phyloP scores from a whole-genome alignment of 2,888 invertebrate genomes.

The Dasypogon diadema region DNA sequence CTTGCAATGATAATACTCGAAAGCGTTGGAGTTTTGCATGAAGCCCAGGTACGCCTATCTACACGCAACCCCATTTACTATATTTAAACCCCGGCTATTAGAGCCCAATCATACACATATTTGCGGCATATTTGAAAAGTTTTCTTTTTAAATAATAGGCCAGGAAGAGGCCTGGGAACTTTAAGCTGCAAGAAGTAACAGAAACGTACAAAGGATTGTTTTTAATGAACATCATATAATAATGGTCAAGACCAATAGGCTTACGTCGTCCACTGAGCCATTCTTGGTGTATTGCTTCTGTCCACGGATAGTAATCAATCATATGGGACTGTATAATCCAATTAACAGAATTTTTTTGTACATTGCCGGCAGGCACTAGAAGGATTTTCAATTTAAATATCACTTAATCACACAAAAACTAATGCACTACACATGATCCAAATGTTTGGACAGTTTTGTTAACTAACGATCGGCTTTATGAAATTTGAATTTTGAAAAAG shows the following conservation, averaged over 20 bases:
- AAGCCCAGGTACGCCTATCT: conserved; percentile 50
- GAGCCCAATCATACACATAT: not conserved
- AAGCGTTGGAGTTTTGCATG: conserved; percentile 8
- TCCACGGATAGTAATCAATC: conserved; percentile 14
- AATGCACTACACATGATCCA: conserved; percentile 30
- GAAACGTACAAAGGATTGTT: conserved; percentile 7
- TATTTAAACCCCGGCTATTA: not conserved
- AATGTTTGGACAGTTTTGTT: conserved; percentile 12
- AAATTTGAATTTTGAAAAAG: conserved; percentile 7
- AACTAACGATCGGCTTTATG: not conserved
- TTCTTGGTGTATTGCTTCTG: conserved; percentile 8
- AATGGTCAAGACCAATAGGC: not conserved
- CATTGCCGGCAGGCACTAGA: not conserved
- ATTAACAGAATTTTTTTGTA: conserved; percentile 16
- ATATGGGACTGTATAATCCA: conserved; percentile 30
- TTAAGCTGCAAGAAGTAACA: not conserved
- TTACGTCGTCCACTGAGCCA: not conserved
- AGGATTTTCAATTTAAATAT: not conserved
- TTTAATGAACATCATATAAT: no score
- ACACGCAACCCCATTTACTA: conserved; percentile 49
- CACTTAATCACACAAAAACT: conserved; percentile 31
- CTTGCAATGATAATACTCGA: not conserved
- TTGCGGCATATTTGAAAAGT: conserved; percentile 14
- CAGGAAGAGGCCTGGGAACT: not conserved
- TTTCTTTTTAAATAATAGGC: not conserved